A percentile compares a stretch with the other conserved stretches of the same genome.
Conservation (phyloP, 2,888 invertebrate species). For the Gibbula magus region DNA sequence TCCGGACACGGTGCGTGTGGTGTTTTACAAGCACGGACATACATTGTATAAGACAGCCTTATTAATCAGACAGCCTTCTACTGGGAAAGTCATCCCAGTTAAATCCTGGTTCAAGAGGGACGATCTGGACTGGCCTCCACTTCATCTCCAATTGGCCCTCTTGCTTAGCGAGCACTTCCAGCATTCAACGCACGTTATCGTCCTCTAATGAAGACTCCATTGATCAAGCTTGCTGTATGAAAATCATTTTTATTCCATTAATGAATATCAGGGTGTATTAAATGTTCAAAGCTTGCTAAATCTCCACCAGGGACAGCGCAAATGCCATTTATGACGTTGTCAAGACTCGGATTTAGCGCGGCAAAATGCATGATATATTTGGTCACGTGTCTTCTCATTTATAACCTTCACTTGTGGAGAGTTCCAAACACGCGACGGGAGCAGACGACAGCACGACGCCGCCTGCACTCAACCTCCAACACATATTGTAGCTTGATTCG, state of each 20-base stretch:
- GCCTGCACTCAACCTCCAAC: too few relatives aligned
- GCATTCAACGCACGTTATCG: conserved; percentile 12
- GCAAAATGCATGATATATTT: neutral
- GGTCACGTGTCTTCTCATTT: neutral
- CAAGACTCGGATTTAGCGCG: neutral
- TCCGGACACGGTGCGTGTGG: neutral
- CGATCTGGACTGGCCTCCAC: neutral
- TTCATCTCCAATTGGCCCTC: conserved; percentile 11
- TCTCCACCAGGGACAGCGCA: neutral
- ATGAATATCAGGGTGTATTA: conserved; percentile 15
- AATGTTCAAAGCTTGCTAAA: neutral
- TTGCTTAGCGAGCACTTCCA: neutral
- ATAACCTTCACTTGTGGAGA: neutral
- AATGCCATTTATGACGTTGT: conserved; percentile 2
- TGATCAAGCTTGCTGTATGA: conserved; percentile 20
- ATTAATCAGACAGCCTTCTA: neutral
- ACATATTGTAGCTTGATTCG: too few relatives aligned
- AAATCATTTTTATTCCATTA: conserved; percentile 25
- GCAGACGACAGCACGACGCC: too few relatives aligned
- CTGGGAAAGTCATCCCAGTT: neutral
- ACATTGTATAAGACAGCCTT: neutral
- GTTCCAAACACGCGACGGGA: neutral
- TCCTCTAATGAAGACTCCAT: conserved; percentile 2
- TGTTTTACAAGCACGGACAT: neutral
- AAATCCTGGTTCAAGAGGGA: neutral